A percentile compares a stretch with the other conserved stretches of the same genome.
Conservation (phyloP, 2,888 invertebrate genomes). For the Thymelicus lineola region DNA sequence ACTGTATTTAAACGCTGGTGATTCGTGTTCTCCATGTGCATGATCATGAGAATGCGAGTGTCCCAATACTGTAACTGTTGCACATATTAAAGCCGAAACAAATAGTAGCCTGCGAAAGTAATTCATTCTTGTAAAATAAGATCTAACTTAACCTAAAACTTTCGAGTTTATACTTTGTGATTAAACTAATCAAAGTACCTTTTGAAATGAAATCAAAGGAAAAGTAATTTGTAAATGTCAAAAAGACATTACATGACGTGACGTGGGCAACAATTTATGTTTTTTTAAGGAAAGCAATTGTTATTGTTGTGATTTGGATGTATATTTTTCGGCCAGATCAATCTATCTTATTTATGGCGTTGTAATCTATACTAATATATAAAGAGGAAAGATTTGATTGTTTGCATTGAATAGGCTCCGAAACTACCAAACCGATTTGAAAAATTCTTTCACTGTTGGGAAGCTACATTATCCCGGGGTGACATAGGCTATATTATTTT, state of each 20-base stretch:
- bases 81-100: constrained; percentile 40
- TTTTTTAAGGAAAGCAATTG: no score
- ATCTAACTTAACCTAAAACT: constrained; percentile 3
- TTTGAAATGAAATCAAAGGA: background rate
- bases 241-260: background rate
- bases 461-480: no score
- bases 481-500: no score
- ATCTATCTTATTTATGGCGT: no score
- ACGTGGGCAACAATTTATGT: no score
- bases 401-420: no score
- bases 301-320: no score
- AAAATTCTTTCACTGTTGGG: no score
- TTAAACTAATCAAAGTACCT: background rate
- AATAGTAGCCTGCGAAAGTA: constrained; percentile 29
- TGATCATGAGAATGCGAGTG: constrained; percentile 78
- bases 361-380: no score
- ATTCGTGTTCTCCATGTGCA: constrained; percentile 78
- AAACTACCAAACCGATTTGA: no score
- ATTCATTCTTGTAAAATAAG: constrained; percentile 27
- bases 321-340: no score
- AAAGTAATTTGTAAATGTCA: background rate
- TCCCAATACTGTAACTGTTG: constrained; percentile 53
- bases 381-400: no score
- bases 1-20: constrained; percentile 94
- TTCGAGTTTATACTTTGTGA: background rate